Conservation (phyloP, 1,140 invertebrate genomes). For the Argopecten irradians region DNA sequence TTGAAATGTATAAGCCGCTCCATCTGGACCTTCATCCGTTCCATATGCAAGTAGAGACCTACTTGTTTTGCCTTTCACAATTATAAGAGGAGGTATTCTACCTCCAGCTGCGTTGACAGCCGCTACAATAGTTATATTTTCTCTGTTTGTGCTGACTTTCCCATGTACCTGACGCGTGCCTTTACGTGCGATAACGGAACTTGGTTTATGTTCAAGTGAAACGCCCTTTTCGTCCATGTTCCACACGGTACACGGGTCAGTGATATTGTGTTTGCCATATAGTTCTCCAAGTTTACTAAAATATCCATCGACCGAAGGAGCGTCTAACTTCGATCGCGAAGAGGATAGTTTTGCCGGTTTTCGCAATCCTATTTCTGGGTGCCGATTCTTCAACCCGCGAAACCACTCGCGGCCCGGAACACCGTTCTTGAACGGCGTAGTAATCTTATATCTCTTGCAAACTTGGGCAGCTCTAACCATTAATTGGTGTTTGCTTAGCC, state of each 20-base stretch:
- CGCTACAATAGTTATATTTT: conserved; percentile 32
- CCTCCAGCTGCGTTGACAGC: conserved; percentile 44
- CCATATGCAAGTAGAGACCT: not conserved
- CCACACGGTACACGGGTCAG: conserved; percentile 32
- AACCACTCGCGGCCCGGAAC: conserved; percentile 46
- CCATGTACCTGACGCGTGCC: too few relatives aligned
- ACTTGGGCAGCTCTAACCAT: not conserved
- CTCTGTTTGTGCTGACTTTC: not conserved
- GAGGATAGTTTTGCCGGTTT: conserved; percentile 36
- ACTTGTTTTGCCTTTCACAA: conserved; percentile 40
- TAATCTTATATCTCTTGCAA: not conserved
- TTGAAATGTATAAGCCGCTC: not conserved
- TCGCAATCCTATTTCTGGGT: conserved; percentile 23
- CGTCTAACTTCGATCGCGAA: not conserved
- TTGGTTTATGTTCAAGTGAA: conserved; percentile 30
- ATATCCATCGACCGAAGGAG: conserved; percentile 52
- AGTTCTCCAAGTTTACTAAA: conserved; percentile 26
- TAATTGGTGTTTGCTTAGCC: conserved; percentile 8
- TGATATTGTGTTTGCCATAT: not conserved
- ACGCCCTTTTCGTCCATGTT: conserved; percentile 39
- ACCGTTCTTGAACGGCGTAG: conserved; percentile 29
- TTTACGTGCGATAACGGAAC: conserved; percentile 6
- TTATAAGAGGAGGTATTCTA: too few relatives aligned
- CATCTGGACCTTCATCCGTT: not conserved
- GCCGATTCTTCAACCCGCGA: conserved; percentile 27